phyloP scores from a whole-genome alignment of 2,888 invertebrate genomes.

The Eudasyphora cyanicolor region DNA sequence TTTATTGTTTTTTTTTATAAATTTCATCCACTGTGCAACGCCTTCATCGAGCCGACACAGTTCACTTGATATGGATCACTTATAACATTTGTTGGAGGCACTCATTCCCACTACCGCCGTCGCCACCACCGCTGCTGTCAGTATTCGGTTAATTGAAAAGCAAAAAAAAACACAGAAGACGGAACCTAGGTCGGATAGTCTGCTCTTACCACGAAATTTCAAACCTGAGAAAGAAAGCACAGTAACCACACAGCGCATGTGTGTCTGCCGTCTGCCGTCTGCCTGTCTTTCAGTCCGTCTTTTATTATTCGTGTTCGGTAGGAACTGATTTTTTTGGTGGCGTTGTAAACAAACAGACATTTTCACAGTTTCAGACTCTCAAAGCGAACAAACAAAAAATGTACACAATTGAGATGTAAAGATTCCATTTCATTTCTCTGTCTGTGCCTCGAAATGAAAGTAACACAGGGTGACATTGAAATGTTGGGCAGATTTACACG shows the following conservation, averaged over 20 bases:
- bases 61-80: slow-evolving; percentile 43
- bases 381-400: slow-evolving; percentile 4
- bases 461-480: slow-evolving; percentile 61
- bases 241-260: slow-evolving; percentile 33
- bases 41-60: neutral
- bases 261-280: too few relatives aligned
- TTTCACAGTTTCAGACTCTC: slow-evolving; percentile 52
- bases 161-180: neutral
- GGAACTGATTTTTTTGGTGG: neutral
- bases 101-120: neutral
- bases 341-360: slow-evolving; percentile 24
- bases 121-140: neutral
- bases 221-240: neutral
- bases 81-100: slow-evolving; percentile 31
- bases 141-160: slow-evolving; percentile 44
- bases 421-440: slow-evolving; percentile 6
- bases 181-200: neutral
- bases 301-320: too few relatives aligned
- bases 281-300: too few relatives aligned
- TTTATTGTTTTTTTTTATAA: too few relatives aligned
- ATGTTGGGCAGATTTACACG: neutral
- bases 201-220: neutral
- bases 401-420: slow-evolving; percentile 53
- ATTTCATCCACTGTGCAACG: too few relatives aligned
- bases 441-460: slow-evolving; percentile 49